phyloP scores from a whole-genome alignment of 1,140 invertebrate species.

The Heliothis subflexa region DNA sequence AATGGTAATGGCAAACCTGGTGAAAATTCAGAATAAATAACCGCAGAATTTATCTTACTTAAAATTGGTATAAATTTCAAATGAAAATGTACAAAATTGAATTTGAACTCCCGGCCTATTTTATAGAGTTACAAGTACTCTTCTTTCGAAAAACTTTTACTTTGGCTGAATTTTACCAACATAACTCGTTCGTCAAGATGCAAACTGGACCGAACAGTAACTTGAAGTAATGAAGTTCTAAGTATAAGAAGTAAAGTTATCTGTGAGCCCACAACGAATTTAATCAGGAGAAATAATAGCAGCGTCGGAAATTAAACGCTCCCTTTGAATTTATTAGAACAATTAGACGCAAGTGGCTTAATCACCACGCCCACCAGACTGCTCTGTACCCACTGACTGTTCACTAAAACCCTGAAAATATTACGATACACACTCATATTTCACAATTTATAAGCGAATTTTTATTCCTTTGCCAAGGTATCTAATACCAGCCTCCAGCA shows the following conservation, averaged over 20 bases:
- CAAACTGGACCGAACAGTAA: constrained; percentile 9
- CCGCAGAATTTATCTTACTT: too few relatives aligned
- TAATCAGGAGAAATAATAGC: constrained; percentile 38
- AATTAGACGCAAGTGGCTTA: constrained; percentile 38
- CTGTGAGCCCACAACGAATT: constrained; percentile 26
- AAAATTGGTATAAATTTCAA: too few relatives aligned
- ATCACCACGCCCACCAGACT: neutral
- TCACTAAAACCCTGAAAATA: neutral
- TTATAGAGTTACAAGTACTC: too few relatives aligned
- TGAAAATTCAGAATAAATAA: too few relatives aligned
- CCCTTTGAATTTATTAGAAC: constrained; percentile 43
- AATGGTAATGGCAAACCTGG: too few relatives aligned
- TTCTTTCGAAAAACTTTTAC: too few relatives aligned
- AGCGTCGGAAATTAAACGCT: constrained; percentile 28
- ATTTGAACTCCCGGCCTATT: too few relatives aligned
- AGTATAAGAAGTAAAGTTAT: constrained; percentile 42
- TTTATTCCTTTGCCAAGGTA: neutral
- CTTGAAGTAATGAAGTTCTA: constrained; percentile 41
- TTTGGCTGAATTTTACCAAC: too few relatives aligned
- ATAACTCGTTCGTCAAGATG: neutral
- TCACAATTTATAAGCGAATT: neutral
- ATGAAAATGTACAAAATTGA: too few relatives aligned
- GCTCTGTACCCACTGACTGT: neutral
- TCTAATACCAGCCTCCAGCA: neutral
- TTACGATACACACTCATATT: neutral